Conservation (phyloP, 2,113 vertebrate genomes). For the Aldabrachelys gigantea region DNA sequence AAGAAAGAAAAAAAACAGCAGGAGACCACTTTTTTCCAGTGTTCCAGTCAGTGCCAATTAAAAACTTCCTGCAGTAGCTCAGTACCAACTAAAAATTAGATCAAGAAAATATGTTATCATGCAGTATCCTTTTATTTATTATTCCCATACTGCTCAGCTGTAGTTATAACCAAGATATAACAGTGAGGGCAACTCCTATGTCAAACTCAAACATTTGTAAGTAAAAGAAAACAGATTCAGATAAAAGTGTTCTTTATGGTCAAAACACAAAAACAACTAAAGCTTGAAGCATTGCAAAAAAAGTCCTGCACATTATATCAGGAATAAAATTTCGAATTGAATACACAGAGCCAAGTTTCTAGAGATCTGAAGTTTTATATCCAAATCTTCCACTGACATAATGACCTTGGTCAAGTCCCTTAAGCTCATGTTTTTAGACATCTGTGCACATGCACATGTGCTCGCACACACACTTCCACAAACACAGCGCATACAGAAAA, state of each 20-base stretch:
- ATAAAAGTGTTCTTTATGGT: constrained; percentile 47
- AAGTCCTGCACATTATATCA: neutral
- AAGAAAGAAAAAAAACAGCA: neutral
- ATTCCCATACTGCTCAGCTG: constrained; percentile 16
- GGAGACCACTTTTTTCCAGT: constrained; percentile 23
- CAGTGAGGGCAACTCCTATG: neutral
- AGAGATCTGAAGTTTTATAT: neutral
- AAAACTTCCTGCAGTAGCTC: constrained; percentile 63
- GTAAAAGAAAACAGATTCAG: constrained; percentile 46
- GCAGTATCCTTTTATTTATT: constrained; percentile 28
- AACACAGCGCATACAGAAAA: neutral
- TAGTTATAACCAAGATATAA: constrained; percentile 52
- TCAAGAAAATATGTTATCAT: constrained; percentile 35
- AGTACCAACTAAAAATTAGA: constrained; percentile 49
- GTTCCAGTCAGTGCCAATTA: constrained; percentile 62
- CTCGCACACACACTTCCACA: neutral
- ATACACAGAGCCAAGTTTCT: neutral
- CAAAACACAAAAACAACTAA: constrained; percentile 11
- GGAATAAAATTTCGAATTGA: neutral
- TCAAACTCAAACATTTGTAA: constrained; percentile 6
- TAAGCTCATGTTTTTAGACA: neutral
- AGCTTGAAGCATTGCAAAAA: neutral
- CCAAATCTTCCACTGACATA: neutral
- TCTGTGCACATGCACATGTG: neutral
- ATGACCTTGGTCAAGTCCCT: neutral